phyloP scores from a whole-genome alignment of 2,888 invertebrate species.

The Xylocampa areola region DNA sequence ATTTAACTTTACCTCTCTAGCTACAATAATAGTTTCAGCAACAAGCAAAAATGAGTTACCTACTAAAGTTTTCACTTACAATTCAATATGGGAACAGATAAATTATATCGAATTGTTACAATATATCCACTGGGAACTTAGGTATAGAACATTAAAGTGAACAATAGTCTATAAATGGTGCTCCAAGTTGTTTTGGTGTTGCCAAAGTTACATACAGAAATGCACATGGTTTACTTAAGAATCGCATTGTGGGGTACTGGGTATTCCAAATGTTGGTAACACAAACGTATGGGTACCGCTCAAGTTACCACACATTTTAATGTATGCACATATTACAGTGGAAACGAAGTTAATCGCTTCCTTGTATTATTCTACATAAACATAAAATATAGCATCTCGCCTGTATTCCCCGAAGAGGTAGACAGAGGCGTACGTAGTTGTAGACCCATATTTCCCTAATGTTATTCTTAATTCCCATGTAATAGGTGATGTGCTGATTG shows the following conservation, averaged over 20 bases:
- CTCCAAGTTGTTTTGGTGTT: constrained; percentile 46
- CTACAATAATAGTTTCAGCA: neutral
- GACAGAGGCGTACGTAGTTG: no score
- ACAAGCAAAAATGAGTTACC: constrained; percentile 27
- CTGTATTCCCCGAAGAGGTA: no score
- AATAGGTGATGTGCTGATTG: no score
- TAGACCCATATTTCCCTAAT: no score
- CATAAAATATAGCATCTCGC: no score
- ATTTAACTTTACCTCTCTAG: neutral
- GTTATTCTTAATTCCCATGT: no score
- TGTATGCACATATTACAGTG: constrained; percentile 22
- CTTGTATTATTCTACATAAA: neutral
- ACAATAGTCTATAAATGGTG: constrained; percentile 38
- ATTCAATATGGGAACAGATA: constrained; percentile 39
- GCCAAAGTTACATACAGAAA: constrained; percentile 32
- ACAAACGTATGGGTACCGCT: constrained; percentile 22
- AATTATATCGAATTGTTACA: constrained; percentile 39
- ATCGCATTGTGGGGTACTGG: constrained; percentile 25
- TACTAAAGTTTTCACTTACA: constrained; percentile 42
- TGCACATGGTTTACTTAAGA: constrained; percentile 22
- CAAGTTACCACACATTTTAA: constrained; percentile 25
- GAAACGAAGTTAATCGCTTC: constrained; percentile 13
- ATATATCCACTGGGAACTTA: constrained; percentile 37
- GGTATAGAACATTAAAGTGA: constrained; percentile 39
- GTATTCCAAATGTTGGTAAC: constrained; percentile 26